Base-by-base conservation (phyloP, 1,140 invertebrate species). In the Megathymus violae region DNA sequence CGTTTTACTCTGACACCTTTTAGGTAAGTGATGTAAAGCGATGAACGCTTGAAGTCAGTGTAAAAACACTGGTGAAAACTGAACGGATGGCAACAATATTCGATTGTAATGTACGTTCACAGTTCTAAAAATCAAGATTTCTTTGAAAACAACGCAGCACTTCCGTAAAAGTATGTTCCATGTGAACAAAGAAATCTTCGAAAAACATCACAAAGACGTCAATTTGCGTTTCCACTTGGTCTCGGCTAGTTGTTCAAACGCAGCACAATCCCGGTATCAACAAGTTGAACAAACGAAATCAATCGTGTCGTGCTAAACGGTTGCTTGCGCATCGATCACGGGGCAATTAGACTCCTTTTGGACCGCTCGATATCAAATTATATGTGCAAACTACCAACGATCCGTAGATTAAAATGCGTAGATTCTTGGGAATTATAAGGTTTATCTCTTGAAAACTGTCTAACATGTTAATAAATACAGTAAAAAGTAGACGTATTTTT, bases 291-390 rank as follows among this genome's bases (percentile, higher is more conserved):
- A 51, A 36, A 51, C 48, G 48, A 5, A 10, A 34, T 27, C 31
- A 51, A 38, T 51, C 48, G 48, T 51, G 48, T 13, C 15, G 6
- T 16, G 48, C 48, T 51, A 51, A 50, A 51, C 4, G 31, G 11
- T 38, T 16, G 31, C 13, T 36, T 51, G 31, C 16, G 11, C 9
- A 19, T 15, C 31, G 48, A 50, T 50, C 27, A 36, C n/a, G 13
- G 13, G 1, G 10, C 34, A 15, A 51, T 51, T 51, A 51, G 48
- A 51, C 31, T 4, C 16, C 16, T 51, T 51, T 51, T 36, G 48
- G 31, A 19, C 34, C 11, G 34, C n/a, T 31, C 4, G 4, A 9
- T 31, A 31, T 7, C 27, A 7, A 31, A 31, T 31, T 31, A 31
- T 3, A 31, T 31, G 27, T 9, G 9, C 27, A 6, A 7, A 31